Conservation (phyloP, 2,888 invertebrate species). For the Halocaridina rubra region DNA sequence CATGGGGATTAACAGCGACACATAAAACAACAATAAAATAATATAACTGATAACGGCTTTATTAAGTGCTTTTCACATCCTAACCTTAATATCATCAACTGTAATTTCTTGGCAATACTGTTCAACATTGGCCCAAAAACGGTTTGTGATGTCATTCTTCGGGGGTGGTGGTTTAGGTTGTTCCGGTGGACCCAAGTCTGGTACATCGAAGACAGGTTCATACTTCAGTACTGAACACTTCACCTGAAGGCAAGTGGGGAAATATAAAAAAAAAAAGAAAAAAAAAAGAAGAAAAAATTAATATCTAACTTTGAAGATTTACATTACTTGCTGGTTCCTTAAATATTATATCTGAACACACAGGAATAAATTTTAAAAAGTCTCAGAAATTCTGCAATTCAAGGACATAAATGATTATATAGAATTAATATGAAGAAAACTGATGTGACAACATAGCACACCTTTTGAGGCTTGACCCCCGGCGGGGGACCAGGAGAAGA, state of each 20-base stretch:
- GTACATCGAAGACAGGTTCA: constrained; percentile 61
- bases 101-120: constrained; percentile 91
- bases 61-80: too few relatives aligned
- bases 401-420: too few relatives aligned
- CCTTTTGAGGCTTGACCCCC: constrained; percentile 45
- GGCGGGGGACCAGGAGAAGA: constrained; percentile 47
- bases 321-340: too few relatives aligned
- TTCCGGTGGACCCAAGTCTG: constrained; percentile 68
- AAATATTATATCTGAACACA: too few relatives aligned
- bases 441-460: too few relatives aligned
- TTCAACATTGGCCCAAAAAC: constrained; percentile 95
- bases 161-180: constrained; percentile 78
- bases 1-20: too few relatives aligned
- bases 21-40: not conserved
- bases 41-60: not conserved
- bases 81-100: constrained; percentile 82
- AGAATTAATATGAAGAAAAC: too few relatives aligned
- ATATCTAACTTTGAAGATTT: not conserved
- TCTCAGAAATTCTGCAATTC: too few relatives aligned
- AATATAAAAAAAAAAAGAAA: not conserved
- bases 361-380: too few relatives aligned
- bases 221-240: constrained; percentile 60
- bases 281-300: not conserved
- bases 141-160: constrained; percentile 92
- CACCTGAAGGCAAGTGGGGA: constrained; percentile 31